Evolutionary conservation across 1,140 invertebrate genomes (phyloP), one percentile per base, ranked within the genome.

Genomic region (Magallana gigas): DNA sequence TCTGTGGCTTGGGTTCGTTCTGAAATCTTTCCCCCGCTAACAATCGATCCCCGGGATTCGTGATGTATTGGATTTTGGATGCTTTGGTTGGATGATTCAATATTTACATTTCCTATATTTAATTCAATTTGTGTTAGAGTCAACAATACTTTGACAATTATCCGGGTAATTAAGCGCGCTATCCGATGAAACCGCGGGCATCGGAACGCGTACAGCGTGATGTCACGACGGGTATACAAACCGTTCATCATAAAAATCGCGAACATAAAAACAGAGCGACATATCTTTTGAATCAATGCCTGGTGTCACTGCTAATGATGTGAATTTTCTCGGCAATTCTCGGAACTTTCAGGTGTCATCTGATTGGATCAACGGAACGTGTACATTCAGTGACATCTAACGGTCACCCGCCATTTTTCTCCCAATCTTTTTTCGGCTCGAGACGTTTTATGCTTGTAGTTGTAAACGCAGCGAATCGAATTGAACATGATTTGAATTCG

Each of bases 51-150:
- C 8, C 7, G 23, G 36, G 18, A 76, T 76, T 76, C 11, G 18
- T 76, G 68, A 76, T 76, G 68, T 76, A 76, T 76, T 76, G 68
- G 68, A 12, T 48, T 48, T 29, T 76, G 23, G 68, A 18, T 12
- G 68, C 68, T 76, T 76, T 76, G 68, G 68, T 11, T 11, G 18
- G 68, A 76, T 76, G 68, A 76, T 76, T 76, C 68, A 76, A 76
- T 76, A 76, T 76, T 76, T 76, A 76, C 68, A 76, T 76, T 76
- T 76, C 68, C 68, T 76, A 76, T 76, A 76, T 76, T 76, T 76
- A 76, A 76, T 76, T 76, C 68, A 76, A 76, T 76, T 76, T 76
- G 68, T 76, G 68, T 76, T 29, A 76, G 68, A 76, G 23, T 76
- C 68, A 76, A 76, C 68, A 76, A 76, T 29, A 76, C 23, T 29